Evolutionary conservation across 2,888 invertebrate genomes (phyloP), one percentile per base, ranked within the genome.

Genomic region (Synanthedon vespiformis): DNA sequence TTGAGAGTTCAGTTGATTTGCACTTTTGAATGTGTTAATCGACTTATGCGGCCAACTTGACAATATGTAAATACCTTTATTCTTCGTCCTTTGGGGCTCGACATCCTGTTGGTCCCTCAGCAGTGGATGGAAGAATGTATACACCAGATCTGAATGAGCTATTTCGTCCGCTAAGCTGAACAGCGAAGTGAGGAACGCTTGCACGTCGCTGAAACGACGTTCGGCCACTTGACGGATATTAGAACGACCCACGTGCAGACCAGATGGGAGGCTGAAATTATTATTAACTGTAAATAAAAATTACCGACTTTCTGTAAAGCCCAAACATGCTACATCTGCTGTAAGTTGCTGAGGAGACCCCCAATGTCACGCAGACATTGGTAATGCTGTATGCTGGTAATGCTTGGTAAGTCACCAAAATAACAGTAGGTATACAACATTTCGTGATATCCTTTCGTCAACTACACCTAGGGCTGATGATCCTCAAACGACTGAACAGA

Each of bases 71-170:
- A 34, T 68, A 94, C 95, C 94, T 91, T 90, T 92, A 41, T 92
- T 90, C 89, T 93, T 95, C 57, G 90, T 90, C 62, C 92, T 89
- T 77, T 93, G 92, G 56, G 95, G 92, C 63, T 94, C 94, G 11
- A 94, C 92, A 68, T 95, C 95, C 74, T 97, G 95, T 80, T 98
- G 97, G 82, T 99, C 99, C 58, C 98, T 88, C 57, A 98, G 83
- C 57, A 99, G 82, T 2, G 98, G 97, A 86, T 99, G 99, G 88
- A 99, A 99, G 89, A 99, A 99, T 0, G 99, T 99, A 77, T 99
- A 99, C 1, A 99, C 97, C 53, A 99, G 89, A 79, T 98, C 97
- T 6, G 94, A 95, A 86, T 99, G 98, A 0, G 96, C 93, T 63
- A 99, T 96, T 88, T 99, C 98, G 61, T 95, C 94, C 0, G 96